Evolutionary conservation across 2,797 vertebrate genomes (phyloP), one percentile per base, ranked within the genome.

Genomic region (Hozukius guyotensis): DNA sequence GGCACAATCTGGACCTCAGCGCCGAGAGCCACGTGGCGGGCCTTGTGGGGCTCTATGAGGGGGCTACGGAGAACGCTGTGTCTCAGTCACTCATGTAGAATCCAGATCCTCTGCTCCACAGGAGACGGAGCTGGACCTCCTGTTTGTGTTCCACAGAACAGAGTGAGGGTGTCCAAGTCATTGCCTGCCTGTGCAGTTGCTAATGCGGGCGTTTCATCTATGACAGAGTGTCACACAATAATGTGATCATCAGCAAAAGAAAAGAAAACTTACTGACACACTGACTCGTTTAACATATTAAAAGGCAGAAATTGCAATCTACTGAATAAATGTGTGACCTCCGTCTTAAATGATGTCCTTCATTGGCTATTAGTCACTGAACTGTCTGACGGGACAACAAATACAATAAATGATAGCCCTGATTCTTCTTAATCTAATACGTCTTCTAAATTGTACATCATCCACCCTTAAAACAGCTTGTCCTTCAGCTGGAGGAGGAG

Each of bases 1-100:
- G 92, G 92, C 93, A 94, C 95, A 96, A 95, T 96, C 95, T 96
- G 95, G 95, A 95, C 94, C 93, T 90, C 70, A 53, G 88, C 52
- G 42, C 84, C 77, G 89, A 90, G 92, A 91, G 92, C 87, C 87
- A 92, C 91, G 94, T 91, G 93, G 89, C 78, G 90, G 90, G 91
- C 86, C 93, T 89, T 89, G 87, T 85, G 87, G 91, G 85, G 83
- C 89, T 94, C 93, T 80, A 83, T 69, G 83, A 86, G 91, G 79
- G 87, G 88, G 88, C 85, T 77, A 53, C 18, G 73, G 88, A 91
- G 84, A 87, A 93, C 77, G 93, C 93, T 92, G 92, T 80, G 92
- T 93, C 84, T 89, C 91, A 94, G 91, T 93, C 92, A 93, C 69
- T 94, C 94, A 94, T 94, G 91, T 91, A 94, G 88, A 93, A 92